Evolutionary conservation across 1,140 invertebrate species (phyloP), one percentile per base, ranked within the genome.

Genomic region (Halyomorpha halys): DNA sequence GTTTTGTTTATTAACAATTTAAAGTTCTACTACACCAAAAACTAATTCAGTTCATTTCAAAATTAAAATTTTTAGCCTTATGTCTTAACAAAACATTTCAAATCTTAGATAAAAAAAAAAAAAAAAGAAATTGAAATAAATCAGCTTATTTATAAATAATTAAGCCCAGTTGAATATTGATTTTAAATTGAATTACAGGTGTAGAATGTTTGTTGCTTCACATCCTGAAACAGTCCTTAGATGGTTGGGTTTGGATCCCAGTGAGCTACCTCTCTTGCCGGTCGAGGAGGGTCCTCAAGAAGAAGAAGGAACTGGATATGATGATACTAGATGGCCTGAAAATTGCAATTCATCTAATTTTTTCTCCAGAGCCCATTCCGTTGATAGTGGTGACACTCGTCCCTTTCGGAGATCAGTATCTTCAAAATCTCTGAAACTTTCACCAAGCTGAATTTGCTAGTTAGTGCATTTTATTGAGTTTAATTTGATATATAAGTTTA

Each of bases 181-280:
- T 45, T 23, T 61, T 61, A 14, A 19, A 39, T 44, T 44, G 44
- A 34, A 19, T 18, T 49, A 23, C 45, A 65, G 59, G 16, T 65
- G 64, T 44, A 60, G 64, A n/a, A 45, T 66, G 45, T 70, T 66
- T 60, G 68, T 70, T 4, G 18, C 16, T 11, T 53, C 62, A 14
- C 64, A 70, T 56, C 63, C 65, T n/a, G 45, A 65, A 19, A 70
- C 64, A 47, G 66, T 68, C 18, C 44, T 69, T 13, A n/a, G 25
- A 8, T 70, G 69, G 69, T 56, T 70, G 19, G 65, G 66, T 13
- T 44, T 64, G 15, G 61, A 66, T 27, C 63, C 68, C 18, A 56
- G 53, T 15, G 53, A 23, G 23, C 18, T 56, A 5, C 53, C 53
- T 9, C 53, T 56, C 19, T 25, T 56, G 18, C 53, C 53, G 18